Percentiles rank a stretch among this genome's conserved stretches.
phyloP scores from a whole-genome alignment of 2,113 vertebrate species.

The Parotia lawesii region DNA sequence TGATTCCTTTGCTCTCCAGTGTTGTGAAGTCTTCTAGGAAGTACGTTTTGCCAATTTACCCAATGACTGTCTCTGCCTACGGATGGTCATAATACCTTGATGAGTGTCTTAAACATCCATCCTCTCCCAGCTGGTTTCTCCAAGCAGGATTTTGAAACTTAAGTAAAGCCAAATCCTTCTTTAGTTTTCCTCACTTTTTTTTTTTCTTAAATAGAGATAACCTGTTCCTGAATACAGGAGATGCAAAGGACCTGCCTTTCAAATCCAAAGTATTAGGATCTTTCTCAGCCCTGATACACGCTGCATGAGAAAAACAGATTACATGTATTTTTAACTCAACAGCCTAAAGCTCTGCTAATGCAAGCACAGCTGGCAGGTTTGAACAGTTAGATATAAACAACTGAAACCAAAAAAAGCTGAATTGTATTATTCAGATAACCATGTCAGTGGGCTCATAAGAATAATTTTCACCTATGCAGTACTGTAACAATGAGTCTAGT shows the following conservation, averaged over 20 bases:
- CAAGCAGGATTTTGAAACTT: not conserved
- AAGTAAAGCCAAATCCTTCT: not conserved
- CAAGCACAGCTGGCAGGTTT: not conserved
- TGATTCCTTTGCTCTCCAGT: not conserved
- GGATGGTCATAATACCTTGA: not conserved
- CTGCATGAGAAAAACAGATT: not conserved
- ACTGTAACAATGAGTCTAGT: not conserved
- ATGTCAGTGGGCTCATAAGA: not conserved
- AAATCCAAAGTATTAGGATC: not conserved
- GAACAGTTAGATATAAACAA: not conserved
- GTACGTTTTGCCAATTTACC: accelerated
- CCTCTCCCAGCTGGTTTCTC: not conserved
- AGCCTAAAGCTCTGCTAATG: not conserved
- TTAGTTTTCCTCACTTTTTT: not conserved
- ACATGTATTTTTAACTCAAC: not conserved
- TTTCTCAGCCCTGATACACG: not conserved
- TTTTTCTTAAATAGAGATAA: not conserved
- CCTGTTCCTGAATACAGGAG: not conserved
- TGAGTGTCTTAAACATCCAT: not conserved
- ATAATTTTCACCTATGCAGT: not conserved
- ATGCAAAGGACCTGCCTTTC: not conserved
- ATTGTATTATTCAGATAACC: not conserved
- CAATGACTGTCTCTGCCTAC: not conserved
- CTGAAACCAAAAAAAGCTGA: not conserved
- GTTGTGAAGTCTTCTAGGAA: not conserved